phyloP scores from a whole-genome alignment of 2,797 vertebrate species.

The Typhlichthys subterraneus region DNA sequence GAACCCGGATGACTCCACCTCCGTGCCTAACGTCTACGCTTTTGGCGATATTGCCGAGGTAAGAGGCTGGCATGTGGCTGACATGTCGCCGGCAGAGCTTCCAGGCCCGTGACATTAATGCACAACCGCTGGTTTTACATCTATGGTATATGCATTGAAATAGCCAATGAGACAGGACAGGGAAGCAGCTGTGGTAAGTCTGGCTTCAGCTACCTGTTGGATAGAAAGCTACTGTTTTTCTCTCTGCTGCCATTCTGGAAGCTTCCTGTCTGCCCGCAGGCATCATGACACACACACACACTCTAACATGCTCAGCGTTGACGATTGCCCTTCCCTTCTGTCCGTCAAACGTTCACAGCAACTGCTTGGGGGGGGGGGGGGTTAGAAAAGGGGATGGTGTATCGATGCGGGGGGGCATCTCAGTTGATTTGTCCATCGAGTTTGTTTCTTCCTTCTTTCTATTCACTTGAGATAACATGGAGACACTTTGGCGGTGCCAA shows the following conservation, averaged over 20 bases:
- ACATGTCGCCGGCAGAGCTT: too few relatives aligned
- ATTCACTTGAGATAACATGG: constrained; percentile 11
- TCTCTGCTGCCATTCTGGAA: constrained; percentile 58
- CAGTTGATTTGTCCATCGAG: constrained; percentile 32
- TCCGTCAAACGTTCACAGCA: constrained; percentile 61
- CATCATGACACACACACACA: constrained; percentile 37
- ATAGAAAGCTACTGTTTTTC: constrained; percentile 53
- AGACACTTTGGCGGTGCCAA: constrained; percentile 48
- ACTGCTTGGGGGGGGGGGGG: constrained; percentile 9
- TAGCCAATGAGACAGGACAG: neutral
- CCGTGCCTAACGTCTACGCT: constrained; percentile 88
- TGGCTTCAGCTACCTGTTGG: constrained; percentile 48
- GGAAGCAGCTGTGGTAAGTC: constrained; percentile 50
- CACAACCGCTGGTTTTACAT: too few relatives aligned
- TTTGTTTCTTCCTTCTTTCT: constrained; percentile 16
- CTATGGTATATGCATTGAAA: neutral
- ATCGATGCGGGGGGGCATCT: constrained; percentile 31
- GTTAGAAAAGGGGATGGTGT: neutral
- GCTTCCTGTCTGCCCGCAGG: constrained; percentile 66
- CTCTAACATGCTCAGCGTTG: constrained; percentile 35
- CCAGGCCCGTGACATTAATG: too few relatives aligned
- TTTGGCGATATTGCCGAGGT: constrained; percentile 93
- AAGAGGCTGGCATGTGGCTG: constrained; percentile 15
- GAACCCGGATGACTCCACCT: constrained; percentile 84
- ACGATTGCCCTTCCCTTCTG: constrained; percentile 56